Evolutionary conservation across 30 jellyfish, hydroid and myxozoan species (phyloP).

Genomic region (Aurelia sp.): DNA sequence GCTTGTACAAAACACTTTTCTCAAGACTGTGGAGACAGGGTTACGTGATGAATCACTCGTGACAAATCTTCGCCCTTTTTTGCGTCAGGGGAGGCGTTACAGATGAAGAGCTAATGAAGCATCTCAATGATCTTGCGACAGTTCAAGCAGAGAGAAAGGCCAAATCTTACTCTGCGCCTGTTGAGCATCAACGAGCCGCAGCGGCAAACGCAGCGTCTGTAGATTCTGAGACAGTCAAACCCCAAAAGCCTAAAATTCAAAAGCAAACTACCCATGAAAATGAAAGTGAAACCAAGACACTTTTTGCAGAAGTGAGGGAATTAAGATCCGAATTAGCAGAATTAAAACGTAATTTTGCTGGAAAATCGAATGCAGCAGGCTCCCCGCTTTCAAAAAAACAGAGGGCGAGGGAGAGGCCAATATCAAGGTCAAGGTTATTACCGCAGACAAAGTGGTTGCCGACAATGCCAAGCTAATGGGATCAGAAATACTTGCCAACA

Average conservation of each 20-base stretch:
- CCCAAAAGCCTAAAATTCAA: slow-evolving; percentile 26
- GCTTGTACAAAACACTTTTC: slow-evolving; percentile 44
- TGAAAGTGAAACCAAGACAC: slow-evolving; percentile 25
- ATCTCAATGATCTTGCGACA: slow-evolving; percentile 35
- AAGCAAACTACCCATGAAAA: slow-evolving; percentile 3
- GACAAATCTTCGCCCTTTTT: too few species aligned
- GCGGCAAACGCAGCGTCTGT: slow-evolving; percentile 12
- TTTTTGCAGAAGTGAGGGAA: slow-evolving; percentile 40
- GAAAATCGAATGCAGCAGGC: slow-evolving; percentile 29
- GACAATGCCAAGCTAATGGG: slow-evolving; percentile 39
- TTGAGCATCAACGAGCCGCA: slow-evolving; percentile 52
- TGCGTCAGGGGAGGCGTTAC: slow-evolving; percentile 34
- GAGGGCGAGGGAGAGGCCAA: slow-evolving; percentile 39
- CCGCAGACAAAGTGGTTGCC: slow-evolving; percentile 46
- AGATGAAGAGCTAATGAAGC: slow-evolving; percentile 43
- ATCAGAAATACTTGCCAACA: slow-evolving; percentile 49
- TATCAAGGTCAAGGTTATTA: slow-evolving; percentile 21
- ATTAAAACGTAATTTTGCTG: slow-evolving; percentile 26
- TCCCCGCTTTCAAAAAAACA: slow-evolving; percentile 25
- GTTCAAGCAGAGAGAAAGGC: slow-evolving; percentile 58
- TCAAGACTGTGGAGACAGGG: slow-evolving; percentile 19
- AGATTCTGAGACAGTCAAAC: slow-evolving; percentile 23
- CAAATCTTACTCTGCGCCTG: slow-evolving; percentile 41
- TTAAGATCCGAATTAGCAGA: slow-evolving; percentile 43
- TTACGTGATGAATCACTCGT: too few species aligned